Evolutionary conservation across 2,888 invertebrate species (phyloP).

Genomic region (Cantharis rufa): DNA sequence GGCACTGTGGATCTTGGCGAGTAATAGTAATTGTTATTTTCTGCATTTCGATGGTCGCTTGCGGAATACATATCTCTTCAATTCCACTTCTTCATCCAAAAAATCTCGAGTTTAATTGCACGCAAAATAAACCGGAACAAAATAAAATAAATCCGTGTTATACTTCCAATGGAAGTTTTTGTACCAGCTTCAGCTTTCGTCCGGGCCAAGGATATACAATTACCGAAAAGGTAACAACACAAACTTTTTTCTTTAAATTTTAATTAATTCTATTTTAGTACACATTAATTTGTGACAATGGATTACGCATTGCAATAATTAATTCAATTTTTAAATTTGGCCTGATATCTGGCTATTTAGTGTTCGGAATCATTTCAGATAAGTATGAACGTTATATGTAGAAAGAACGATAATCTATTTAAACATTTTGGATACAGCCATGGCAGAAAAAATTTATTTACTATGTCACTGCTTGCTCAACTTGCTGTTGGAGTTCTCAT

Average conservation of each 20-base stretch:
- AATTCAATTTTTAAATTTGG: not conserved
- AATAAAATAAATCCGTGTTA: not conserved
- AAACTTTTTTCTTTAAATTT: too few species aligned
- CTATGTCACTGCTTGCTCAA: not conserved
- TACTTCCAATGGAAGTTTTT: not conserved
- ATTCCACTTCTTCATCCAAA: not conserved
- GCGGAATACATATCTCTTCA: slow-evolving; percentile 2
- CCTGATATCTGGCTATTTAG: not conserved
- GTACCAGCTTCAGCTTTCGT: not conserved
- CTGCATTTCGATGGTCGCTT: not conserved
- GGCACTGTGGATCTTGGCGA: slow-evolving; percentile 1
- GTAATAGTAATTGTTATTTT: slow-evolving; percentile 3
- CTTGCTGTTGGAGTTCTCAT: not conserved
- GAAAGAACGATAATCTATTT: not conserved
- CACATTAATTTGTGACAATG: not conserved
- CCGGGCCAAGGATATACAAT: slow-evolving; percentile 5
- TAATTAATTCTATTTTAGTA: not conserved
- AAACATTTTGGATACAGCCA: not conserved
- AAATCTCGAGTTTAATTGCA: slow-evolving; percentile 1
- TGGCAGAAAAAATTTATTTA: slow-evolving; percentile 4
- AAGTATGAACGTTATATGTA: not conserved
- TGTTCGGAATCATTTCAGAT: not conserved
- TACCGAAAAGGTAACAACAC: slow-evolving; percentile 6
- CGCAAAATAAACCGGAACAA: not conserved
- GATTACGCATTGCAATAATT: not conserved